Conservation (phyloP, 1,140 invertebrate genomes). For the Pseudomyrmex flavicornis region DNA sequence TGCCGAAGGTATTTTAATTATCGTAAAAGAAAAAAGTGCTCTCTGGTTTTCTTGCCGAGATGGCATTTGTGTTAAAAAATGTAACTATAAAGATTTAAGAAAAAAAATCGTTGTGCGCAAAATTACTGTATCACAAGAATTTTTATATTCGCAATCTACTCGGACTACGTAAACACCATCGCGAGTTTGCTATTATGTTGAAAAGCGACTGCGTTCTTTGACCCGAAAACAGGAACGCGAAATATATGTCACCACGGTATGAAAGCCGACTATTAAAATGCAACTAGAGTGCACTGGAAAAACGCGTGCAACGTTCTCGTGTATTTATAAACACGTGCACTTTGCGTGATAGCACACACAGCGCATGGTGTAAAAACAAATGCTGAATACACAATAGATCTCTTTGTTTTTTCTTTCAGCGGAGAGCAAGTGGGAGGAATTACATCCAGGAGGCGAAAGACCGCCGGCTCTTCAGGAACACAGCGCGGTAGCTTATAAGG, state of each 20-base stretch:
- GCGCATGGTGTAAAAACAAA: constrained; percentile 25
- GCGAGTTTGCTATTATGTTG: neutral
- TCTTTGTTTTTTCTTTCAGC: constrained; percentile 83
- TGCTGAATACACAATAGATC: constrained; percentile 46
- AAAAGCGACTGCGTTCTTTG: neutral
- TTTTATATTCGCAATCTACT: neutral
- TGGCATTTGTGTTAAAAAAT: neutral
- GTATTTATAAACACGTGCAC: neutral
- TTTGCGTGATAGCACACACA: constrained; percentile 5
- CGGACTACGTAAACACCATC: neutral
- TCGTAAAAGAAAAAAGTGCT: too few species aligned
- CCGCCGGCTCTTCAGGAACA: constrained; percentile 94
- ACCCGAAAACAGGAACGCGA: neutral
- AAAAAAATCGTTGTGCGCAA: neutral
- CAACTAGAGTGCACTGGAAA: constrained; percentile 22
- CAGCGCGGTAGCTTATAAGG: constrained; percentile 91
- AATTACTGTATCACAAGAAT: neutral
- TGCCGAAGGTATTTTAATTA: constrained; percentile 58
- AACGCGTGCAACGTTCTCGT: neutral
- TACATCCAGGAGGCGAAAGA: constrained; percentile 89
- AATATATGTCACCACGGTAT: neutral
- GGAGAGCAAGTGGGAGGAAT: constrained; percentile 89
- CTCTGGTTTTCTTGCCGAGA: too few species aligned
- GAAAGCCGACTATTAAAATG: constrained; percentile 25
- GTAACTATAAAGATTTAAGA: neutral